Conservation (phyloP, 2,888 invertebrate species). For the Anorthoa munda region DNA sequence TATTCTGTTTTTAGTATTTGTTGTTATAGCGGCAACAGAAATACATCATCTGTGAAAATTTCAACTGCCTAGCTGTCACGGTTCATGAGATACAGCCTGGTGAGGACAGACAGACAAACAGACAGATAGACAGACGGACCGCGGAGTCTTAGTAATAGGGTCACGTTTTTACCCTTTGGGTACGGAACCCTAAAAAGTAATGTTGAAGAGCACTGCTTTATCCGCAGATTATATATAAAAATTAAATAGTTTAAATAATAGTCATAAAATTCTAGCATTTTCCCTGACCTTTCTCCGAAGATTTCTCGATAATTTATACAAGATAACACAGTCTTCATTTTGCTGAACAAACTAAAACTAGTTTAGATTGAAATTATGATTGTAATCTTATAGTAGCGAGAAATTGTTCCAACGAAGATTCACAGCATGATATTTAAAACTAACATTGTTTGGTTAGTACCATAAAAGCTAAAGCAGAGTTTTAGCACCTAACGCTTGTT, state of each 20-base stretch:
- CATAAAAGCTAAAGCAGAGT: background rate
- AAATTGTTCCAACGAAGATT: conserved; percentile 7
- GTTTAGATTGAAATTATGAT: conserved; percentile 30
- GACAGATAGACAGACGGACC: no score
- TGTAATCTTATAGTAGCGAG: background rate
- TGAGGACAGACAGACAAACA: no score
- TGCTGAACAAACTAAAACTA: conserved; percentile 37
- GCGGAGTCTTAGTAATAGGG: no score
- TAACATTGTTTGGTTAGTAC: background rate
- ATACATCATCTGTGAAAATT: no score
- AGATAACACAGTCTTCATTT: conserved; percentile 38
- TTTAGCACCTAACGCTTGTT: background rate
- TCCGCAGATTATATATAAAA: no score
- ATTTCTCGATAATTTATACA: conserved; percentile 3
- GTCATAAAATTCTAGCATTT: background rate
- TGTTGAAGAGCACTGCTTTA: no score
- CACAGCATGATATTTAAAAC: conserved; percentile 11
- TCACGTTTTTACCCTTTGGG: no score
- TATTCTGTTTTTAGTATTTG: no score
- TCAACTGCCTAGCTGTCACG: no score
- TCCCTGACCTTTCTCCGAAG: background rate
- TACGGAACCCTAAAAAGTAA: no score
- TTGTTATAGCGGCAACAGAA: no score
- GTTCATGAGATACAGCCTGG: no score
- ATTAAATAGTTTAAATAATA: background rate